Conservation (phyloP, 2,797 vertebrate genomes). For the Arnoldichthys spilopterus region DNA sequence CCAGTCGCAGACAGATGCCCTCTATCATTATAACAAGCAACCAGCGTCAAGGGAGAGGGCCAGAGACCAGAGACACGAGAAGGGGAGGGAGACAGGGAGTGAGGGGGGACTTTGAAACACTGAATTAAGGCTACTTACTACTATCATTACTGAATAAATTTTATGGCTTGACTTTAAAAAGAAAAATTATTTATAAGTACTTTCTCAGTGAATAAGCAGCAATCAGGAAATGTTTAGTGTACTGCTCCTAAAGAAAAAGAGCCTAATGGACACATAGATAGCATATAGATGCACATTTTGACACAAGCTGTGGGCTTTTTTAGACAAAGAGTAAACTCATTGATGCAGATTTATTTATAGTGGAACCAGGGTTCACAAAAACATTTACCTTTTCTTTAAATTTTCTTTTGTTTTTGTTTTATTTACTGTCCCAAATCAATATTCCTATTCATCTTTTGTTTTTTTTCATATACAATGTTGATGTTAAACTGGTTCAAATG, state of each 20-base stretch:
- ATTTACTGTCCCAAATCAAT: no score
- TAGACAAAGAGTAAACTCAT: no score
- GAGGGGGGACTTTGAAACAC: not conserved
- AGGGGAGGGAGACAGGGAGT: conserved; percentile 12
- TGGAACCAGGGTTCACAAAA: no score
- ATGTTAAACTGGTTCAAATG: no score
- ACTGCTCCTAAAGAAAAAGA: no score
- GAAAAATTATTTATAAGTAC: not conserved
- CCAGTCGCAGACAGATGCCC: conserved; percentile 67
- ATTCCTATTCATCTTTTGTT: no score
- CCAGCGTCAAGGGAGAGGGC: conserved; percentile 8
- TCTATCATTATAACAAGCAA: conserved; percentile 58
- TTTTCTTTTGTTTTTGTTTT: no score
- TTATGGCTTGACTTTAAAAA: not conserved
- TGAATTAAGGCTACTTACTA: not conserved
- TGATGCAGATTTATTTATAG: no score
- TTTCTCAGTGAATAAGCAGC: not conserved
- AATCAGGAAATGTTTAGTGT: not conserved
- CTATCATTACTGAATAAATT: not conserved
- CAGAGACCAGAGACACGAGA: conserved; percentile 18
- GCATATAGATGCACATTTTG: not conserved
- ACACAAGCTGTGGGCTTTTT: no score
- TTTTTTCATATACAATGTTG: no score
- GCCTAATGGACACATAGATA: no score
- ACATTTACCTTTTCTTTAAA: no score